These are phyloP conservation scores for Epirrhoe alternata DNA, from an alignment of 2,888 invertebrate genomes.

Conservation along the genomic window DNA sequence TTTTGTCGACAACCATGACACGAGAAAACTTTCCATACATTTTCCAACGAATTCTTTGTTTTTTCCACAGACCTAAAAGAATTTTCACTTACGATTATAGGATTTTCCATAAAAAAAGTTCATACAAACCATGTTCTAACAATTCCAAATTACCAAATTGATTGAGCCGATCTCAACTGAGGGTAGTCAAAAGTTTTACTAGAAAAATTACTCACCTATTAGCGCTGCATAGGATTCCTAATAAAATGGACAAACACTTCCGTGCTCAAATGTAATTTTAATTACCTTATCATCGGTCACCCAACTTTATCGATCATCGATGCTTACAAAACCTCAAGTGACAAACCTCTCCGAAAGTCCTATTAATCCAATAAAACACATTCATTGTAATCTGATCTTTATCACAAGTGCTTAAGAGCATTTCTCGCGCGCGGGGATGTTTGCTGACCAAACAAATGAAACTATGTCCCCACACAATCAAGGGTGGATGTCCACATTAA, in stretches of 20 bases:
- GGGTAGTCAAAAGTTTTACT: too few relatives aligned
- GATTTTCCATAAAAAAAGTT: too few relatives aligned
- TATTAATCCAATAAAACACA: conserved; percentile 2
- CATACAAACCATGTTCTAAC: too few relatives aligned
- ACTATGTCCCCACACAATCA: conserved; percentile 64
- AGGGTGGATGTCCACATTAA: conserved; percentile 56
- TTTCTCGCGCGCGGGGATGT: conserved; percentile 22
- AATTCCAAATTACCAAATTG: too few relatives aligned
- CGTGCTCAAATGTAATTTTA: background rate
- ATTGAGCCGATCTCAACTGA: too few relatives aligned
- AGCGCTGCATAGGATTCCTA: too few relatives aligned
- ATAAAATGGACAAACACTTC: background rate
- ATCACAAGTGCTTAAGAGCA: conserved; percentile 24
- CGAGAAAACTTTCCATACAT: too few relatives aligned
- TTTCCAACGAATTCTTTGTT: too few relatives aligned
- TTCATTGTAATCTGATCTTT: conserved; percentile 23
- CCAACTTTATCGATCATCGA: background rate
- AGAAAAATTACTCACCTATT: too few relatives aligned
- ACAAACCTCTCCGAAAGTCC: background rate
- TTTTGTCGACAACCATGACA: too few relatives aligned
- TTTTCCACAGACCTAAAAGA: too few relatives aligned
- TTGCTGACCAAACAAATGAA: conserved; percentile 70
- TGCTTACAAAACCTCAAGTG: conserved; percentile 6
- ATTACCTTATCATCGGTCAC: background rate
- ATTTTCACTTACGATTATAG: too few relatives aligned